These are phyloP conservation scores for Cuniculus paca DNA, from an alignment of 2,797 vertebrate genomes.

Conservation along the genomic window DNA sequence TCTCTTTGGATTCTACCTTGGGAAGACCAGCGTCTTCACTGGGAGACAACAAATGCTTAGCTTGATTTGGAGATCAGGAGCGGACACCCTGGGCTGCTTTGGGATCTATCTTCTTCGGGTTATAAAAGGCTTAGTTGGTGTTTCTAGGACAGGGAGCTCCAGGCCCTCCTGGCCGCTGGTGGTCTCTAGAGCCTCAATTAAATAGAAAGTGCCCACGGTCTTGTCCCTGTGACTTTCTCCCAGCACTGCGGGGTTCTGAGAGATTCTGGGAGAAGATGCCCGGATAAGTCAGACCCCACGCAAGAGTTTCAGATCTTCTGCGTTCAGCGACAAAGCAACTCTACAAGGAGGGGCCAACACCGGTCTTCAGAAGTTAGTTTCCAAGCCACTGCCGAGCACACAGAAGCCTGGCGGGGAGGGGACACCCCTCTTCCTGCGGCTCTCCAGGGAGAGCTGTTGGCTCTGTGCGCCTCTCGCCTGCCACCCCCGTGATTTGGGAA, in stretches of 20 bases:
- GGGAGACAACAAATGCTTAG: background rate
- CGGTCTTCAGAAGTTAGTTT: background rate
- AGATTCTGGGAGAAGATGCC: background rate
- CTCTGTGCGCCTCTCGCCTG: background rate
- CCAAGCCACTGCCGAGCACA: background rate
- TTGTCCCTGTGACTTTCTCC: background rate
- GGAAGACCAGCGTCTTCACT: background rate
- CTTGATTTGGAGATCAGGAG: background rate
- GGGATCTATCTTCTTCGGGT: background rate
- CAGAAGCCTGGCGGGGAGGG: background rate
- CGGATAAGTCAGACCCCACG: background rate
- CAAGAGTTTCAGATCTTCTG: background rate
- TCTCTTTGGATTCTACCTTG: background rate
- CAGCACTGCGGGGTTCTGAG: background rate
- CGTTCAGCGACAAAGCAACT: background rate
- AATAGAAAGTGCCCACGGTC: too few relatives aligned
- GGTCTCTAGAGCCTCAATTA: background rate
- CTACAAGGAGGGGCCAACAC: background rate
- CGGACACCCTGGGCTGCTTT: background rate
- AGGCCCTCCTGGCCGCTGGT: background rate
- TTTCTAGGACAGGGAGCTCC: background rate
- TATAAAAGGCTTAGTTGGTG: background rate
- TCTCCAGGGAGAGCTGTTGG: background rate
- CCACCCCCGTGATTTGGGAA: background rate
- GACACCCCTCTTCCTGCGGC: background rate